Base-by-base conservation (phyloP, 2,888 invertebrate species). In the Patella depressa region DNA sequence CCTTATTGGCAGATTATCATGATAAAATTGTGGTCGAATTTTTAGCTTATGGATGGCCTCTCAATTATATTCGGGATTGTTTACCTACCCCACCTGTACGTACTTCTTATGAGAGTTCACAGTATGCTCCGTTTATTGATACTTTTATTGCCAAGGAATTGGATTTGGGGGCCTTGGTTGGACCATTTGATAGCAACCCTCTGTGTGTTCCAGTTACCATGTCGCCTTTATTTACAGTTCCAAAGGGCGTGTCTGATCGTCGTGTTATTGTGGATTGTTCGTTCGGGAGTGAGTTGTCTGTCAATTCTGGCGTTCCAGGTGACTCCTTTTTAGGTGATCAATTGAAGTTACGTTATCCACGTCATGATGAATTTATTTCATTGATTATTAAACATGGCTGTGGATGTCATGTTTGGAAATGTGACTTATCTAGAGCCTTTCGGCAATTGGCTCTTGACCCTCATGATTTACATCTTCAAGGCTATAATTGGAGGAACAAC, bases 401-500 rank as follows among this genome's bases (percentile, higher is more conserved):
- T 7, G 59, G 59, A 3, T 59, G 59, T 17, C 59, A 59, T 59
- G 14, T 59, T 17, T 59, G 59, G 59, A 59, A 59, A 15, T 59
- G 24, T 14, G 17, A 59, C 19, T 59, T 59, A 59, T 59, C 59
- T 15, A 9, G 59, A 59, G 59, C 59, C 19, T 59, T 59, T 59
- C 14, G 59, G 19, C 59, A 59, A 59, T 59, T 59, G 19, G 59
- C 17, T 59, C 17, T 59, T 7, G 15, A 59, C 17, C 59, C 59
- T 19, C 59, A 59, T 59, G 59, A 59, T 59, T n/a, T 59, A 19
- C 59, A 59, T 14, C 59, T 59, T 59, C 57, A 57, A 57, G 57
- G 15, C 17, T 57, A 57, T 17, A 57, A 4, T 14, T 57, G 57
- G 57, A 57, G 59, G 17, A 19, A 59, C 19, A 59, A 59, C n/a